Evolutionary conservation across 2,113 vertebrate genomes (phyloP), one percentile per base, ranked within the genome.

Genomic region (Lynx canadensis): DNA sequence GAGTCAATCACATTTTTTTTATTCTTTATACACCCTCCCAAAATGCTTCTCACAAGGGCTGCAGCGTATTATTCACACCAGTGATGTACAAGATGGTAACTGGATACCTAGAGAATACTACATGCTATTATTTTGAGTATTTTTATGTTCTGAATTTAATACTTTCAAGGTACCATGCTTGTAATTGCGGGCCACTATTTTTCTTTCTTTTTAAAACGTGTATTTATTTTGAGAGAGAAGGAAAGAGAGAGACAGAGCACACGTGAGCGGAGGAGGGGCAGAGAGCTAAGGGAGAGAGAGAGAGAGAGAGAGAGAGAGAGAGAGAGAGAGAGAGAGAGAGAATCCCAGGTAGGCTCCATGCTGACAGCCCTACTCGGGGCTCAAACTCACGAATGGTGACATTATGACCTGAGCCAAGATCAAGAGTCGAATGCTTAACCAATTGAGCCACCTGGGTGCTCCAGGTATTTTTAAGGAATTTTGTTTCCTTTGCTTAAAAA

Each of bases 71-170:
- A 82, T 13, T 68, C 13, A 48, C 19, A 11, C 33, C 45, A 78
- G 33, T 45, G 81, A 95, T 1, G 5, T 60, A 11, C 18, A 63
- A 68, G 45, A 41, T 38, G 50, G 33, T 29, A 8, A 71, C 7
- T 18, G 68, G 83, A 63, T 21, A 48, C n/a, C 73, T 27, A 74
- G 73, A 52, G 33, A 89, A 96, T 41, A 50, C 36, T 60, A 82
- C 4, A 23, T 48, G 73, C 36, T 76, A 86, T 27, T 48, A 50
- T 65, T 95, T 91, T 78, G 45, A 94, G 14, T 85, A 81, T 91
- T 91, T 95, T 88, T 88, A 69, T 69, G 85, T 96, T 78, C 19
- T 74, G 68, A 86, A 96, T 92, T 69, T 88, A 95, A 90, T 90
- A 74, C 38, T 95, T 93, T 96, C 29, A 82, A 91, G 78, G 29